Percentiles rank a stretch among this genome's conserved stretches.
Evolutionary conservation across 2,888 invertebrate genomes (phyloP).

Genomic region (Drosophila mercatorum): DNA sequence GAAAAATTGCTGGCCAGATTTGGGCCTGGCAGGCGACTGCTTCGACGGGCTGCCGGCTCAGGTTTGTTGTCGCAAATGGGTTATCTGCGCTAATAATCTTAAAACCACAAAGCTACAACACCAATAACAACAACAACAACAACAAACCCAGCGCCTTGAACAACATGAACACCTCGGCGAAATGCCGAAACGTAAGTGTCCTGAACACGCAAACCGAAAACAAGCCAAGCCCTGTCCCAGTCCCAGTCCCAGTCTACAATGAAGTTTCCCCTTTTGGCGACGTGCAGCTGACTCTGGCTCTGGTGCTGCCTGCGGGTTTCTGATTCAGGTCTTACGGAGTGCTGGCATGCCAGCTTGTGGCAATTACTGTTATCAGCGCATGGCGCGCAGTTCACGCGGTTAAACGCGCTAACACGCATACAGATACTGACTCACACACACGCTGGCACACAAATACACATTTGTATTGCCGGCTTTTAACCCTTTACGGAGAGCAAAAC

Average conservation of each 20-base stretch:
- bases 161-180: slow-evolving; percentile 53
- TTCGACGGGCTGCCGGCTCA: slow-evolving; percentile 40
- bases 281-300: slow-evolving; percentile 22
- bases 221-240: slow-evolving; percentile 32
- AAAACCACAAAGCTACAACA: slow-evolving; percentile 70
- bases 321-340: slow-evolving; percentile 50
- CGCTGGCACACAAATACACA: slow-evolving; percentile 29
- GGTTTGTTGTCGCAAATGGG: slow-evolving; percentile 66
- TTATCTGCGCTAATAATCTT: slow-evolving; percentile 78
- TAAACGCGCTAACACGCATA: slow-evolving; percentile 77
- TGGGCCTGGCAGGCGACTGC: slow-evolving; percentile 35
- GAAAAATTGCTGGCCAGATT: slow-evolving; percentile 67
- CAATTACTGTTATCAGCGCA: slow-evolving; percentile 79
- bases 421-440: slow-evolving; percentile 48
- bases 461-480: slow-evolving; percentile 61
- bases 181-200: slow-evolving; percentile 71
- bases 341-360: slow-evolving; percentile 76
- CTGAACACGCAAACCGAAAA: slow-evolving; percentile 64
- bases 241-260: not conserved
- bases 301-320: slow-evolving; percentile 46
- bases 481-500: slow-evolving; percentile 71
- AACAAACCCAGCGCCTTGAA: slow-evolving; percentile 20
- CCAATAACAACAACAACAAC: slow-evolving; percentile 31
- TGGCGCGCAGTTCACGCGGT: slow-evolving; percentile 79
- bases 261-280: slow-evolving; percentile 8